These are phyloP conservation scores for Petaurus breviceps DNA, from an alignment of 2,113 vertebrate species.

Conservation along the genomic window DNA sequence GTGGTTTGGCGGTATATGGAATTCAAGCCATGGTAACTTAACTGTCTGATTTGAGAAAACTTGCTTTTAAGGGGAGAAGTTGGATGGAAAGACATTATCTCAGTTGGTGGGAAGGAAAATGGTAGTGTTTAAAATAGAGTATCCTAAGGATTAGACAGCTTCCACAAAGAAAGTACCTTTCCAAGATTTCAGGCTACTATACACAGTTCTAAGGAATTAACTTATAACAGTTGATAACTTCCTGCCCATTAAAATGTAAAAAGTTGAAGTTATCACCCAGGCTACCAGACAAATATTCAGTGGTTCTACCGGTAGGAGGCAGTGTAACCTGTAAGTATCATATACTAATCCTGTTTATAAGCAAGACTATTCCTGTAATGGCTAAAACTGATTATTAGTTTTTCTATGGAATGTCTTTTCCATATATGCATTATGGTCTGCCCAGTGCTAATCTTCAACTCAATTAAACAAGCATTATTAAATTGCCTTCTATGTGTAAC, in stretches of 20 bases:
- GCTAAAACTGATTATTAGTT: background rate
- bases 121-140: background rate
- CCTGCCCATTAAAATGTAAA: no score
- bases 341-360: background rate
- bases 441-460: fast-evolving
- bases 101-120: background rate
- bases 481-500: background rate
- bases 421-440: background rate
- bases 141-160: background rate
- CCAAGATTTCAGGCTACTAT: background rate
- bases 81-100: background rate
- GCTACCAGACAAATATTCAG: no score
- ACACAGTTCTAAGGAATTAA: background rate
- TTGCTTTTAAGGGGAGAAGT: background rate
- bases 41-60: background rate
- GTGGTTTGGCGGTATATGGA: background rate
- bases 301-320: no score
- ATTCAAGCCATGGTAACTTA: background rate
- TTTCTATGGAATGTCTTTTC: fast-evolving
- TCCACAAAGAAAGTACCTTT: background rate
- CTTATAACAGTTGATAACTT: background rate
- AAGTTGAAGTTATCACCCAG: background rate
- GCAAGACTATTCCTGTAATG: background rate
- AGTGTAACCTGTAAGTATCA: no score
- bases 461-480: background rate